Base-by-base conservation (phyloP, 2,113 vertebrate species). In the Oxyura jamaicensis region DNA sequence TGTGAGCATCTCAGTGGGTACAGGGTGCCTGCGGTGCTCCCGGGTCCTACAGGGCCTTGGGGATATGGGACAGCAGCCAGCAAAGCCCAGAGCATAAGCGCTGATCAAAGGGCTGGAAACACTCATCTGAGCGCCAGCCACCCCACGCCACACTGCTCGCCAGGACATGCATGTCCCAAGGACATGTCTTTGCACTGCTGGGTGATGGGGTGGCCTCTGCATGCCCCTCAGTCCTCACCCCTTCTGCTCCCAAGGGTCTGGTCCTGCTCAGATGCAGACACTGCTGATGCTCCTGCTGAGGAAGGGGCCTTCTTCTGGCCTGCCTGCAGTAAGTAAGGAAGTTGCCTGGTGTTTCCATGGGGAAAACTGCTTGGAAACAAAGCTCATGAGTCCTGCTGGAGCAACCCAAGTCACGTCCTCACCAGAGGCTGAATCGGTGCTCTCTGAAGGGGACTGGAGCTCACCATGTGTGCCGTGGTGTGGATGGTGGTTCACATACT, bases 131-230 rank as follows among this genome's bases (percentile, higher is more conserved):
- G 69, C 44, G 21, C 9, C 3, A 3, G 3, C 28, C 13, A 36
- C 13, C 62, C 58, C 2, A 0, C 1, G 20, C 23, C 50, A 22
- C 0, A 0, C 68, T 80, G 77, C 60, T 31, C 13, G 1, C 19
- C 13, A 19, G n/a, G 20, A 28, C 33, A 71, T 10, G 21, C 2
- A 15, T 25, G 80, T 59, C 39, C 66, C 59, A 35, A 21, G 48
- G 48, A 53, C 71, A 10, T 21, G 53, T 25, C 8, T 1, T 8
- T 46, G 29, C 48, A 14, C 20, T 22, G 25, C 48, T 13, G 42
- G 22, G 36, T 33, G 71, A 39, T 0, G 2, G 59, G 29, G 33
- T 14, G 46, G 46, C 33, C 19, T 83, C 90, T 31, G 31, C 50
- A 86, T 36, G 71, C 10, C 22, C 36, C 52, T 71, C 6, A 0